Evolutionary conservation across 2,797 vertebrate genomes (phyloP), one percentile per base, ranked within the genome.

Genomic region (Strix occidentalis): DNA sequence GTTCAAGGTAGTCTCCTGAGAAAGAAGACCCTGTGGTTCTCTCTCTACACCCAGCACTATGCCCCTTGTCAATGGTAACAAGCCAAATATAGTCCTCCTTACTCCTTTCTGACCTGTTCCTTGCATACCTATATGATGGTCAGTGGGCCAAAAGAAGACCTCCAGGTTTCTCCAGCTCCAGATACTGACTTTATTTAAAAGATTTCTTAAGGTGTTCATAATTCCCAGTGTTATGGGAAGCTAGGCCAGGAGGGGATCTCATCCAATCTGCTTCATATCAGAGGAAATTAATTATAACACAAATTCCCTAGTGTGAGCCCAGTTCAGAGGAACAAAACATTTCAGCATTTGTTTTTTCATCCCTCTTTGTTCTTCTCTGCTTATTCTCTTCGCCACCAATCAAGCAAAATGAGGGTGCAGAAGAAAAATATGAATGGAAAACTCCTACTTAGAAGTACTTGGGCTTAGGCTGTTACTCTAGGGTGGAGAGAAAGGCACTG

Each of bases 221-320:
- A 29, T 54, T 78, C 5, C 19, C 19, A n/a, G 16, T 37, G 28
- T 50, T 24, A 75, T 14, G 41, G 56, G 31, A 70, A 51, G 16
- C 8, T 61, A 31, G 12, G 35, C 7, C 43, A 54, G 66, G 26
- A 72, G 5, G 8, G 4, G 21, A 79, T 85, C 35, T 87, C 46
- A 80, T 8, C 11, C 57, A 46, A 6, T 16, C 56, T 79, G 51
- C 75, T 80, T 29, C 9, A 56, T 29, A 29, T 39, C 0, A 1
- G 31, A 80, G 51, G 31, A 89, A 63, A 87, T 54, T 23, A 61
- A 48, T 71, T 87, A 70, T n/a, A 56, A 71, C 33, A 83, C 8
- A 74, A 80, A 70, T 64, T 89, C 48, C 51, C 9, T 61, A 31
- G 8, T 0, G 0, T 77, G 7, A 84, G 7, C 2, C 20, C n/a